phyloP scores from a whole-genome alignment of 2,797 vertebrate species.

The Pseudomugil tenellus region DNA sequence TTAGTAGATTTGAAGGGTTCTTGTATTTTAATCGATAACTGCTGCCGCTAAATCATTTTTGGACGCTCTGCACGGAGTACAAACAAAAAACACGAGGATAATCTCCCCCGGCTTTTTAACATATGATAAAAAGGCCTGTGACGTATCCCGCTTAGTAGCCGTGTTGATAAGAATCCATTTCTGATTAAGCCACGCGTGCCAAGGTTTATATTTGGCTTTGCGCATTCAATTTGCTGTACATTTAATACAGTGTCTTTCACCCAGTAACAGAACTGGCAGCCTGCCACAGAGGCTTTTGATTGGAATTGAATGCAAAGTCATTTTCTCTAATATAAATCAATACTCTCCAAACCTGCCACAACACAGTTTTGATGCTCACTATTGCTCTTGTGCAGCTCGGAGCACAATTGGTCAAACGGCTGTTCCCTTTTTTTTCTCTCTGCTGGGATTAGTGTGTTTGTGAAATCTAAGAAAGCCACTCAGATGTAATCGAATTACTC shows the following conservation, averaged over 20 bases:
- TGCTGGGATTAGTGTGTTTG: conserved; percentile 55
- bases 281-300: conserved; percentile 80
- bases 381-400: conserved; percentile 50
- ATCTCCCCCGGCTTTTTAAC: conserved; percentile 28
- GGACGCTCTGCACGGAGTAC: neutral
- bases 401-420: conserved; percentile 49
- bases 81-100: conserved; percentile 25
- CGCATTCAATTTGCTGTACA: conserved; percentile 74
- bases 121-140: conserved; percentile 33
- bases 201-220: conserved; percentile 74
- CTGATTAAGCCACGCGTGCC: conserved; percentile 63
- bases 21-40: neutral
- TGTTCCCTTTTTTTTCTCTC: conserved; percentile 40
- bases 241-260: conserved; percentile 74
- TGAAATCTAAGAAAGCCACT: conserved; percentile 52
- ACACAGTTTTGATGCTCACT: conserved; percentile 69
- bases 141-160: conserved; percentile 47
- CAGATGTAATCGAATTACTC: conserved; percentile 70
- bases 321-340: conserved; percentile 82
- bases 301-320: conserved; percentile 80
- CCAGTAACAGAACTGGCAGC: conserved; percentile 75
- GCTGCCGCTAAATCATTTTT: neutral
- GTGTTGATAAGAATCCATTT: conserved; percentile 68
- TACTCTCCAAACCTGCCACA: conserved; percentile 74
- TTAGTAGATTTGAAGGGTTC: too few species aligned